These are phyloP conservation scores for Drosophila paramelanica DNA, from an alignment of 2,888 invertebrate genomes.

Conservation along the genomic window DNA sequence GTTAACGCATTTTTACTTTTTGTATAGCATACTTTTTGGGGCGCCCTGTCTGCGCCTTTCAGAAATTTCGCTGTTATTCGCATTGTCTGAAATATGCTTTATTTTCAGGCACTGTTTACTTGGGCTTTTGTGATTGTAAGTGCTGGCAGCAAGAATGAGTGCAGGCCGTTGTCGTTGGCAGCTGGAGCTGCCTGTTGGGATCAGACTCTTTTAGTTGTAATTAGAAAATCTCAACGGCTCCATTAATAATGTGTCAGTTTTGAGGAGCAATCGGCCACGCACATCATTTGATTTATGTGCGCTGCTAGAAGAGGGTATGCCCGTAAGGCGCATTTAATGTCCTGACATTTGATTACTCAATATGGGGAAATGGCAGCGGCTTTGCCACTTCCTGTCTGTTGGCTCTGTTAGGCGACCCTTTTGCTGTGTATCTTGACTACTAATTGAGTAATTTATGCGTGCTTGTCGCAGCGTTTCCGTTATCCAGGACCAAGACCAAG, in stretches of 20 bases:
- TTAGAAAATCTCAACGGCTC: conserved; percentile 54
- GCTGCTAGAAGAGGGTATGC: not conserved
- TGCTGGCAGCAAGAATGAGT: conserved; percentile 4
- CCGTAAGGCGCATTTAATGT: conserved; percentile 49
- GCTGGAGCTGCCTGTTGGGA: not conserved
- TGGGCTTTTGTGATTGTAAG: conserved; percentile 18
- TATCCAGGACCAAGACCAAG: conserved; percentile 13
- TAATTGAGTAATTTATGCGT: conserved; percentile 80
- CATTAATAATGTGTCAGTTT: conserved; percentile 56
- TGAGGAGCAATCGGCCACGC: conserved; percentile 32
- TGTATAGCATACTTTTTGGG: conserved; percentile 30
- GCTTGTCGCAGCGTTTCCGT: conserved; percentile 62
- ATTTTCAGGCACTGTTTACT: conserved; percentile 30
- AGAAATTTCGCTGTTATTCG: conserved; percentile 26
- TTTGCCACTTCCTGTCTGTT: conserved; percentile 52
- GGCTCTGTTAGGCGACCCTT: conserved; percentile 47
- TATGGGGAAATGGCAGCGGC: conserved; percentile 43
- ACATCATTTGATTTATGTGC: conserved; percentile 43
- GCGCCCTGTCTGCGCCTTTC: conserved; percentile 13
- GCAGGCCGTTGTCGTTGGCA: not conserved
- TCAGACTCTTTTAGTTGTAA: conserved; percentile 37
- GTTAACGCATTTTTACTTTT: conserved; percentile 4
- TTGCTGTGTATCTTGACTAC: conserved; percentile 61
- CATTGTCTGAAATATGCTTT: conserved; percentile 43
- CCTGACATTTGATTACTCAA: conserved; percentile 70